phyloP scores from a whole-genome alignment of 2,888 invertebrate genomes.

The Beris morrisii region DNA sequence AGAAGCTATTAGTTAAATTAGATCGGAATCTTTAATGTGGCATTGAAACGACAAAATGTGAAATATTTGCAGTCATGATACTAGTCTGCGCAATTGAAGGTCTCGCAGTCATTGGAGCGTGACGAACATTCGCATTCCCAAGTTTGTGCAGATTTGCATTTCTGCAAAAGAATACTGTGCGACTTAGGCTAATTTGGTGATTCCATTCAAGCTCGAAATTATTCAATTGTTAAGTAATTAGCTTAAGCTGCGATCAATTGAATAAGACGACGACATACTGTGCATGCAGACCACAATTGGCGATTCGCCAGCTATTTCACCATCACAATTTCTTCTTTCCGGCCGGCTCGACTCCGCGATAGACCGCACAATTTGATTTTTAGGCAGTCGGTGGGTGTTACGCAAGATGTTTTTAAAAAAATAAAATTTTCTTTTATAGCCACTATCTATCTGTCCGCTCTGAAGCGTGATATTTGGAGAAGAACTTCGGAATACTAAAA shows the following conservation, averaged over 20 bases:
- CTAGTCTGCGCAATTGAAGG: no score
- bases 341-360: background rate
- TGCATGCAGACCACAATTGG: background rate
- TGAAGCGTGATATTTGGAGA: background rate
- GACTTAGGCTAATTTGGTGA: constrained; percentile 23
- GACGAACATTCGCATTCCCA: background rate
- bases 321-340: background rate
- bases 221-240: constrained; percentile 30
- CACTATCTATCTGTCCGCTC: no score
- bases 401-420: no score
- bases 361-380: no score
- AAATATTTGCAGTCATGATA: no score
- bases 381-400: no score
- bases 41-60: no score
- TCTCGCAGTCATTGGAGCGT: background rate
- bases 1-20: no score
- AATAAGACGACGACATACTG: no score
- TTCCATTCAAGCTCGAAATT: constrained; percentile 36
- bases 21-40: no score
- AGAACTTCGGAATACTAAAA: constrained; percentile 3
- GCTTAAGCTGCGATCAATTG: background rate
- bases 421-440: no score
- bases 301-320: constrained; percentile 1
- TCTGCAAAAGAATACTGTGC: background rate
- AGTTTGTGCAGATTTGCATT: background rate